Conservation (phyloP, 2,888 invertebrate genomes). For the Nineta flava region DNA sequence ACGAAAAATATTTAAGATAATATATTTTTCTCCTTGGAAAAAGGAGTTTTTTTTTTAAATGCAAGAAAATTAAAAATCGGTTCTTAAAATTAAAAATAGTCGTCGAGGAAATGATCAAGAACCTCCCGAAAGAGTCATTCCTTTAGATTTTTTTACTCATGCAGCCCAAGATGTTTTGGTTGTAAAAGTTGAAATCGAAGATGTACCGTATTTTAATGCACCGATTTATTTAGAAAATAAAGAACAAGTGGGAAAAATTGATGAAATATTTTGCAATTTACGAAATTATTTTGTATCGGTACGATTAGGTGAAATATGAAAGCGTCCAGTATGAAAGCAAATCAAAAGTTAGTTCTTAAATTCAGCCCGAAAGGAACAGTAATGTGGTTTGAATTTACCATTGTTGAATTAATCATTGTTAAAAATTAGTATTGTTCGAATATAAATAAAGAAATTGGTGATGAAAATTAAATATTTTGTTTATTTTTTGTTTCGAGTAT, state of each 20-base stretch:
- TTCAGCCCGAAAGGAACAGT: too few species aligned
- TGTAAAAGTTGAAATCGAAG: constrained; percentile 79
- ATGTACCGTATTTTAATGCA: constrained; percentile 97
- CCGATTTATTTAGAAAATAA: constrained; percentile 93
- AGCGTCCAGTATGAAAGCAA: constrained; percentile 71
- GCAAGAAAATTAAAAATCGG: too few species aligned
- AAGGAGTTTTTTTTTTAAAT: too few species aligned
- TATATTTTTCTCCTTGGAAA: too few species aligned
- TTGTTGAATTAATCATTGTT: too few species aligned
- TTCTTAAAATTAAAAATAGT: too few species aligned
- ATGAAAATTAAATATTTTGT: too few species aligned
- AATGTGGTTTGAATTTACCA: too few species aligned
- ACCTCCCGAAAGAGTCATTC: constrained; percentile 64
- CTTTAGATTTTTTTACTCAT: constrained; percentile 74
- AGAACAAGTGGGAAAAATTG: constrained; percentile 94
- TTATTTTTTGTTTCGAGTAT: too few species aligned
- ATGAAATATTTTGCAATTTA: constrained; percentile 97
- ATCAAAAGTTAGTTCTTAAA: constrained; percentile 68
- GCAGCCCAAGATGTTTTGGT: constrained; percentile 88
- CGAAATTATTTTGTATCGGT: constrained; percentile 91
- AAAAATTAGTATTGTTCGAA: too few species aligned
- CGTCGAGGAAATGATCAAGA: constrained; percentile 47
- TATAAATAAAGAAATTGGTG: too few species aligned
- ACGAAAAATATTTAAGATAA: too few species aligned
- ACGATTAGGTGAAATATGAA: constrained; percentile 80